Base-by-base conservation (phyloP, 2,888 invertebrate species). In the Erebia epiphron region DNA sequence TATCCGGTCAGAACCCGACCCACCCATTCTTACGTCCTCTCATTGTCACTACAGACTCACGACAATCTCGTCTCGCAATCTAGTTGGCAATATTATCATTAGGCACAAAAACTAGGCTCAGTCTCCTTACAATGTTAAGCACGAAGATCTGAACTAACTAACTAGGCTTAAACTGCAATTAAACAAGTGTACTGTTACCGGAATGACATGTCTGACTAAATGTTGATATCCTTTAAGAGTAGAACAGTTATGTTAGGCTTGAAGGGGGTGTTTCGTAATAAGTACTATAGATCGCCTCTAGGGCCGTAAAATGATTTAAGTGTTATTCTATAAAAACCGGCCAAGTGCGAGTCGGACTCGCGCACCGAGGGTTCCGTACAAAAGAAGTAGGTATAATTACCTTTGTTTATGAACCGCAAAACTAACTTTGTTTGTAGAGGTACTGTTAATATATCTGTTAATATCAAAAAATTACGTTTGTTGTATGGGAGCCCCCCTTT, bases 131-230 rank as follows among this genome's bases (percentile, higher is more conserved):
- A 86, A 90, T 88, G 87, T 88, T 85, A 86, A 87, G 86, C 88
- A 85, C 82, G 83, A 82, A 81, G 83, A 86, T 86, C 83, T 80
- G 83, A 86, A 83, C 82, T 79, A 80, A 81, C 85, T 85, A 87
- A 86, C 86, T 84, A 82, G 83, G 79, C 80, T 86, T 86, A 86
- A 83, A 83, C 83, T 81, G 88, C 82, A 89, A 91, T 91, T 91
- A 90, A 86, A 84, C 82, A 83, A 83, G 86, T 86, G 82, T 86
- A 86, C 90, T 87, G 87, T 89, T 89, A 90, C 89, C 87, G 87
- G 87, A 86, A 83, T 88, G 83, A 86, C 87, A 91, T 91, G 85
- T 88, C 89, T 89, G 74, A 86, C 86, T 92, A 92, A 91, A 91
- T 89, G 87, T 85, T 89, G 87, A 84, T 90, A 87, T 86, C 89